Conservation (phyloP, 30 jellyfish, hydroid and myxozoan genomes). For the Morbakka virulenta region DNA sequence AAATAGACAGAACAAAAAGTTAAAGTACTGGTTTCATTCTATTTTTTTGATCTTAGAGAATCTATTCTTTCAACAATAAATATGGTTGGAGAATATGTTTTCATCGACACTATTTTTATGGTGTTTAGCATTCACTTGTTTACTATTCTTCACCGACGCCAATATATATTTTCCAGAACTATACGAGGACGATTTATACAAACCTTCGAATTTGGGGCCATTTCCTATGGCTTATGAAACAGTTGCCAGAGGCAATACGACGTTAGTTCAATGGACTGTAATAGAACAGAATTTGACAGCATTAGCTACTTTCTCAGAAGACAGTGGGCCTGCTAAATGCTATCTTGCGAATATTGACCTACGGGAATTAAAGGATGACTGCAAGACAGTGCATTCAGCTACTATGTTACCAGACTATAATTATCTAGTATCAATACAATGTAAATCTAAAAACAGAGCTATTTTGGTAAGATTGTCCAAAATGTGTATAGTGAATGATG, state of each 20-base stretch:
- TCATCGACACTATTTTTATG: not conserved
- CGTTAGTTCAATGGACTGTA: constrained; percentile 83
- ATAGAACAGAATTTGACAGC: constrained; percentile 64
- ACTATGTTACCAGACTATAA: constrained; percentile 54
- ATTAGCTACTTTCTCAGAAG: constrained; percentile 85
- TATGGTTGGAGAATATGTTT: not conserved
- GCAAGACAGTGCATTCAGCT: constrained; percentile 76
- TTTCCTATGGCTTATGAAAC: constrained; percentile 88
- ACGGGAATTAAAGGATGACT: constrained; percentile 67
- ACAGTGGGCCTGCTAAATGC: constrained; percentile 80
- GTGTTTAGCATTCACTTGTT: not conserved
- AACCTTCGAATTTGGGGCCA: constrained; percentile 95
- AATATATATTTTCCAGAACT: constrained; percentile 92
- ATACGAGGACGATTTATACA: constrained; percentile 88
- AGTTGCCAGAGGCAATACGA: constrained; percentile 61
- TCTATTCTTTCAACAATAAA: not conserved
- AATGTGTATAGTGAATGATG: constrained; percentile 36
- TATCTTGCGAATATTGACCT: constrained; percentile 62
- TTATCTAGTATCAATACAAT: constrained; percentile 67
- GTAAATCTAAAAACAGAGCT: constrained; percentile 79
- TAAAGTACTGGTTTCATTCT: not conserved
- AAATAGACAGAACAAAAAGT: not conserved
- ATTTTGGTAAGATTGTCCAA: constrained; percentile 62
- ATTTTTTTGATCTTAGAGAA: no score
- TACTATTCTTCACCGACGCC: not conserved